Evolutionary conservation across 2,113 vertebrate genomes (phyloP), one percentile per base, ranked within the genome.

Genomic region (Rhegmatorhina hoffmannsi): DNA sequence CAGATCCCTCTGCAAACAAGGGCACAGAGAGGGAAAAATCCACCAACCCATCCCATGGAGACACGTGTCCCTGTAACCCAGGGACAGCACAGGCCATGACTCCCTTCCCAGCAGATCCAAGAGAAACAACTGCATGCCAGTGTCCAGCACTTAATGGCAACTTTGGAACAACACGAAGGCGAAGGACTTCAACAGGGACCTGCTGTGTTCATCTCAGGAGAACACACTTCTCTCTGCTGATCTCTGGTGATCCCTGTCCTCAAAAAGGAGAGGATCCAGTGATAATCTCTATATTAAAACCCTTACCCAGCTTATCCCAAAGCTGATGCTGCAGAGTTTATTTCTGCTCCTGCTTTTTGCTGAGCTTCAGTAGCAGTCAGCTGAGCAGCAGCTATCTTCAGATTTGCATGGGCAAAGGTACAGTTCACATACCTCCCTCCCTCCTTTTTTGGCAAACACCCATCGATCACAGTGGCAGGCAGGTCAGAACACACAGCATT

Each of bases 11-110:
- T 75, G 53, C 69, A 62, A 19, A 4, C 12, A 14, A 52, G 28
- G 24, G 58, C 14, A 4, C 2, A 4, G 10, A 13, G 64, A 23
- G 46, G 10, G 10, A 24, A 53, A 3, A 13, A 5, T 1, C 28
- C 58, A 11, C 50, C 25, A 26, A 28, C 4, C 9, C 36, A 16
- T 13, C 1, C 43, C 4, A n/a, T 2, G 49, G 43, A 12, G 62
- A 20, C 2, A 0, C 1, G 0, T 4, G 20, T 23, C 17, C 46
- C 31, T 15, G 10, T 10, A 13, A 4, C 21, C 52, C 17, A 17
- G 0, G 72, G 44, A 6, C 34, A 10, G 60, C 36, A 63, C 17
- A 40, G 36, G 36, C 59, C 25, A 12, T 38, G 17, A 19, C 28
- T 40, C 26, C 38, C 28, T 25, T 20, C 31, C 11, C 43, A 5